These are phyloP conservation scores for Oryzias woworae DNA, from an alignment of 2,113 vertebrate genomes.

Conservation along the genomic window DNA sequence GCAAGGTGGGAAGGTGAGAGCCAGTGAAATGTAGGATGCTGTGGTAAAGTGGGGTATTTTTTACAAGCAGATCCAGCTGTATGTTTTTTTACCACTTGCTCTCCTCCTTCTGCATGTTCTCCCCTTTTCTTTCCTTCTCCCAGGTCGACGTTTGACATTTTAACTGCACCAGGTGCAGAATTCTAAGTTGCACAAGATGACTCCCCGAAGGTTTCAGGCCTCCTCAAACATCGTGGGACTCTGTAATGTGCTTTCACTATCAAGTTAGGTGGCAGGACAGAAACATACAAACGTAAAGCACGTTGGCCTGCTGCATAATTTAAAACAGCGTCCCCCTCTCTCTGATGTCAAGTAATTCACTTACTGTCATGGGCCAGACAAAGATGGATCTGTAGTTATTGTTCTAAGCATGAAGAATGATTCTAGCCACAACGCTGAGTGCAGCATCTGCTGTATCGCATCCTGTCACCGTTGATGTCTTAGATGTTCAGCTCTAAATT, in stretches of 20 bases:
- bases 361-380: constrained; percentile 13
- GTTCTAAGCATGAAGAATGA: constrained; percentile 34
- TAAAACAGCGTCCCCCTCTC: constrained; percentile 7
- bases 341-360: constrained; percentile 25
- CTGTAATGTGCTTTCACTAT: constrained; percentile 1
- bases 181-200: constrained; percentile 20
- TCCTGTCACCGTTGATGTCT: constrained; percentile 46
- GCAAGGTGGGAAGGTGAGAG: constrained; percentile 24
- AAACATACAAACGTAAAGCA: constrained; percentile 5
- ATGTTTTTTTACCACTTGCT: constrained; percentile 7
- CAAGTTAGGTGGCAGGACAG: constrained; percentile 22
- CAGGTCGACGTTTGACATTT: constrained; percentile 49
- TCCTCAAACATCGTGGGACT: constrained; percentile 15
- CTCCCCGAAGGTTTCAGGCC: constrained; percentile 14
- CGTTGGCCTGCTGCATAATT: constrained; percentile 7
- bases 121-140: constrained; percentile 15
- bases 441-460: constrained; percentile 40
- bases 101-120: not conserved
- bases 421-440: not conserved
- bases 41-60: constrained; percentile 22
- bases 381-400: constrained; percentile 27
- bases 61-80: constrained; percentile 20
- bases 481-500: constrained; percentile 43
- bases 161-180: constrained; percentile 41
- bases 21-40: constrained; percentile 2